Evolutionary conservation across 1,140 invertebrate species (phyloP), one percentile per base, ranked within the genome.

Genomic region (Drosophila parvula): DNA sequence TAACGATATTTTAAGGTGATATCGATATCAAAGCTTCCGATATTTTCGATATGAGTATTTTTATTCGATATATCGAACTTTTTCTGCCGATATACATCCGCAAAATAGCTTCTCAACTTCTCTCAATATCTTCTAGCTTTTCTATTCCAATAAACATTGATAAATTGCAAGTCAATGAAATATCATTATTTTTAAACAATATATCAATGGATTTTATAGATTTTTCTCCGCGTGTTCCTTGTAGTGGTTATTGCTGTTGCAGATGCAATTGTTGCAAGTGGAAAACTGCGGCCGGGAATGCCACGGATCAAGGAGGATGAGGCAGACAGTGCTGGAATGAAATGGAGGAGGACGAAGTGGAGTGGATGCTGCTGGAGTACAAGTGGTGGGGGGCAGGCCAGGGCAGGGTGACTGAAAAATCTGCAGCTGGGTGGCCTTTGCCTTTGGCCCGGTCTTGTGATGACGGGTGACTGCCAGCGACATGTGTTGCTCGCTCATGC

Each of bases 391-490:
- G 8, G 16, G n/a, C n/a, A n/a, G n/a, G n/a, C n/a, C 45, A 27
- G 22, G 11, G 30, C 22, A 47, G n/a, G 55, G 16, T 43, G 18
- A 5, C 36, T 38, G 34, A 34, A 51, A 41, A 53, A 57, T 28
- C 47, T 18, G 68, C 51, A 28, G 18, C 51, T 48, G 68, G 68
- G 68, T 58, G 68, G 65, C 65, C 63, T 36, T 53, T 53, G 51
- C 32, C 51, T 53, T 22, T n/a, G 50, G 50, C 16, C 64, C 27
- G 64, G 36, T 68, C 40, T 27, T 64, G 22, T 69, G 65, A 67
- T 69, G 65, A 69, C 53, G 65, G 65, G 44, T 64, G 60, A 64
- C 51, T 71, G 68, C 67, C 68, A 71, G 48, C 51, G 51, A 71
- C 68, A 71, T 71, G 68, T 71, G 68, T 71, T 71, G 68, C 68